Evolutionary conservation across 2,888 invertebrate species (phyloP).

Genomic region (Entomobrya proxima): DNA sequence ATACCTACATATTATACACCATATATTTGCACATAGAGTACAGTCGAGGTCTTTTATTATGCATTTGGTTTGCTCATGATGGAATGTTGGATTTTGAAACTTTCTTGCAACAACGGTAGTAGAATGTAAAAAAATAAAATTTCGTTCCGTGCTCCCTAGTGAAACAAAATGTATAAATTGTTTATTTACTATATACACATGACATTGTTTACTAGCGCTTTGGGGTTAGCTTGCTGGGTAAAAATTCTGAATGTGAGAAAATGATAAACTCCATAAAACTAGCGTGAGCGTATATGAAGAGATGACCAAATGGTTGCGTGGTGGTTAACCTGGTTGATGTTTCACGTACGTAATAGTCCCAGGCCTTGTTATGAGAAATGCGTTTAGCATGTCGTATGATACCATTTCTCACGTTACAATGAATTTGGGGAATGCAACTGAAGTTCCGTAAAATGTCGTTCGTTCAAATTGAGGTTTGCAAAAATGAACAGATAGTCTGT

Average conservation of each 20-base stretch:
- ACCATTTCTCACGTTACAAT: not conserved
- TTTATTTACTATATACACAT: slow-evolving; percentile 8
- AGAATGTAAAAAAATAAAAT: not conserved
- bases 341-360: not conserved
- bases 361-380: too few relatives aligned
- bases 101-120: not conserved
- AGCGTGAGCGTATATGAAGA: not conserved
- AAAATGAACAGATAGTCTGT: not conserved
- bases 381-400: too few relatives aligned
- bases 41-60: not conserved
- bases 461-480: not conserved
- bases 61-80: slow-evolving; percentile 4
- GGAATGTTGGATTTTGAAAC: not conserved
- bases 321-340: not conserved
- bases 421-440: not conserved
- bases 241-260: not conserved
- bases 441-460: not conserved
- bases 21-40: not conserved
- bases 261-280: not conserved
- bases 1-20: not conserved
- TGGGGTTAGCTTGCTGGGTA: too few relatives aligned
- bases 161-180: slow-evolving; percentile 12
- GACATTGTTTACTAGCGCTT: not conserved
- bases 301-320: not conserved
- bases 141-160: not conserved